Base-by-base conservation (phyloP, 2,888 invertebrate species). In the Calliphora vomitoria region DNA sequence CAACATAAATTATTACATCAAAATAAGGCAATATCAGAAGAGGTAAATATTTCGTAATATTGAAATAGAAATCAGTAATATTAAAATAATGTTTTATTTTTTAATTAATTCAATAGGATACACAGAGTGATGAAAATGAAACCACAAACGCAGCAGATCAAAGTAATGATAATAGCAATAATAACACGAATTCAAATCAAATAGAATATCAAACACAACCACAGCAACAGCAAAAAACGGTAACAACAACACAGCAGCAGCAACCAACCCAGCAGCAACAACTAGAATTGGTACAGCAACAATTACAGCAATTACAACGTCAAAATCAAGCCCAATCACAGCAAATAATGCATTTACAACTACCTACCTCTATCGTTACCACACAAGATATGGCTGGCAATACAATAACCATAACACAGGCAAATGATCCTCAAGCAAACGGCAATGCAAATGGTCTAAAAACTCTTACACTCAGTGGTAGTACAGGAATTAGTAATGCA, bases 1-100 rank as follows among this genome's bases (percentile, higher is more conserved):
- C 95, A 96, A 91, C 96, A 96, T 91, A 94, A 95, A 88, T 92
- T 94, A 76, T 94, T 95, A 85, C 95, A 95, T 86, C 93, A 93
- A 87, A 91, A 91, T 86, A 91, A 89, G 84, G 72, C 79, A 66
- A 85, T 74, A 55, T 38, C 86, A 60, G 90, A 82, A 8, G 62
- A 85, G 82, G 87, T 85, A 84, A 80, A 82, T 76, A 11, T 55
- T 60, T n/a, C 10, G 3, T 10, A 55, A 55, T 20, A 20, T 11
- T 53, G 31, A 20, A 44, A 44, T 44, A 44, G 13, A 44, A 44
- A 44, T 0, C 11, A 44, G 13, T 13, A 1, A 44, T 13, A 44
- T 35, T 41, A 41, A 50, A 31, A 18, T 66, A 47, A 25, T 1
- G 13, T 25, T 25, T 62, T 60, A 55, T 71, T 72, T 66, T 68